Percentiles rank a stretch among this genome's conserved stretches.
These are phyloP conservation scores for Pipistrellus kuhlii DNA, from an alignment of 2,797 vertebrate species.

Conservation along the genomic window DNA sequence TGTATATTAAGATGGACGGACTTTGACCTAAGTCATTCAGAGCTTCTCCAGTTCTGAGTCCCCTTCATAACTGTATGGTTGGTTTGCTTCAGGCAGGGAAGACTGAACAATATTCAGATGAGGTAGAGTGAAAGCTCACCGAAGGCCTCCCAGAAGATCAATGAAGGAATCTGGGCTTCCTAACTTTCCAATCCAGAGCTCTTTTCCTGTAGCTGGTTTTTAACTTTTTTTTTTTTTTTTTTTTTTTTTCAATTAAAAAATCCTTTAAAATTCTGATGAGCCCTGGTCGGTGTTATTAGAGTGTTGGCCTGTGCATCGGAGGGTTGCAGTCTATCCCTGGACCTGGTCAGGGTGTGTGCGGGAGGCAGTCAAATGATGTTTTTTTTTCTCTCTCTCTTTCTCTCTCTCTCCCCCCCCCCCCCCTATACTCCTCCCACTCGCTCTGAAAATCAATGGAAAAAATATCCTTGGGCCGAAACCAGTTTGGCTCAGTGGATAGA, in stretches of 20 bases:
- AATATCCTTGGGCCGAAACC: background rate
- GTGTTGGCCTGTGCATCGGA: background rate
- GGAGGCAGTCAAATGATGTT: background rate
- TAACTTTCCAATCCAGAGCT: background rate
- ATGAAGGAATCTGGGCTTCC: background rate
- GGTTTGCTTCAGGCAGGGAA: conserved; percentile 39
- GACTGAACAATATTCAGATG: background rate
- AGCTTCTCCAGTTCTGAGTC: background rate
- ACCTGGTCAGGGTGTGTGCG: background rate
- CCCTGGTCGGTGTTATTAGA: background rate
- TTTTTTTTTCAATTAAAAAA: background rate
- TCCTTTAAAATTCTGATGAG: conserved; percentile 6
- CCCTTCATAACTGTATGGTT: background rate
- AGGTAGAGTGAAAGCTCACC: background rate
- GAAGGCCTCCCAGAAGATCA: background rate
- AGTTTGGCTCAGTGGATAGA: too few species aligned
- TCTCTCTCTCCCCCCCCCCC: background rate
- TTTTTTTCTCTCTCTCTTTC: background rate
- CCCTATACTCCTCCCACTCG: background rate
- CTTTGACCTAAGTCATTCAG: background rate
- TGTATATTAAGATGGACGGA: background rate
- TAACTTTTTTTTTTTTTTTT: background rate
- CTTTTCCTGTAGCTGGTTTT: background rate
- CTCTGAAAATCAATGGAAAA: too few species aligned
- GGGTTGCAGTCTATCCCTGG: background rate